Conservation (phyloP, 2,888 invertebrate species). For the Arrhopalites spinosus region DNA sequence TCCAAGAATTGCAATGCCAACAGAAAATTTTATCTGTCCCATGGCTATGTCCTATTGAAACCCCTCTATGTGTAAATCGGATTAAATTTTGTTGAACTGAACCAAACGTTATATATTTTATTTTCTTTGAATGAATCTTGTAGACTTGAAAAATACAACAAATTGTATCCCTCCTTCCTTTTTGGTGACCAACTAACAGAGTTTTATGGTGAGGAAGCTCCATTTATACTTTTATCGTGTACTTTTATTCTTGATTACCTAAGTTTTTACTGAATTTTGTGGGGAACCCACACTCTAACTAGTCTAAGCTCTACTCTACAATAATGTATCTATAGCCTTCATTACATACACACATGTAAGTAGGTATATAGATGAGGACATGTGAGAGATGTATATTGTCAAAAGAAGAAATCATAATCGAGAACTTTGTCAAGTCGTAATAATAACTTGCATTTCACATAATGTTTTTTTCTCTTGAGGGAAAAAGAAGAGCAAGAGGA, state of each 20-base stretch:
- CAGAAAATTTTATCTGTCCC: constrained; percentile 10
- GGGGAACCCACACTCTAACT: not conserved
- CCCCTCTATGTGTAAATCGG: not conserved
- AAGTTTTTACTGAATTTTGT: constrained; percentile 21
- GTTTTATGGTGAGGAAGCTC: constrained; percentile 6
- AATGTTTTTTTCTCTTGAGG: not conserved
- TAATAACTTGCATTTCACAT: not conserved
- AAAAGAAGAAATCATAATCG: too few relatives aligned
- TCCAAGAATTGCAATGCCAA: constrained; percentile 20
- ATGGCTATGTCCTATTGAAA: not conserved
- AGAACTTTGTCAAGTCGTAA: too few relatives aligned
- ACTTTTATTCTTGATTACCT: not conserved
- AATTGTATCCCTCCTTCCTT: not conserved
- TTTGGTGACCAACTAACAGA: not conserved
- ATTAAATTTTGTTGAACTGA: not conserved
- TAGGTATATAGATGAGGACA: not conserved
- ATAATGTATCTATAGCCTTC: too few relatives aligned
- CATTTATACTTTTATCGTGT: constrained; percentile 2
- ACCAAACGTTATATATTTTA: not conserved
- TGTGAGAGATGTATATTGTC: not conserved
- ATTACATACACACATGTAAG: not conserved
- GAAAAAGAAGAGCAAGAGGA: not conserved
- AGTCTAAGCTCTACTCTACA: not conserved
- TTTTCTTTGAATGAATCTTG: not conserved
- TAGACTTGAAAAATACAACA: too few relatives aligned